phyloP scores from a whole-genome alignment of 2,888 invertebrate species.

The Cosmorhoe ocellata region DNA sequence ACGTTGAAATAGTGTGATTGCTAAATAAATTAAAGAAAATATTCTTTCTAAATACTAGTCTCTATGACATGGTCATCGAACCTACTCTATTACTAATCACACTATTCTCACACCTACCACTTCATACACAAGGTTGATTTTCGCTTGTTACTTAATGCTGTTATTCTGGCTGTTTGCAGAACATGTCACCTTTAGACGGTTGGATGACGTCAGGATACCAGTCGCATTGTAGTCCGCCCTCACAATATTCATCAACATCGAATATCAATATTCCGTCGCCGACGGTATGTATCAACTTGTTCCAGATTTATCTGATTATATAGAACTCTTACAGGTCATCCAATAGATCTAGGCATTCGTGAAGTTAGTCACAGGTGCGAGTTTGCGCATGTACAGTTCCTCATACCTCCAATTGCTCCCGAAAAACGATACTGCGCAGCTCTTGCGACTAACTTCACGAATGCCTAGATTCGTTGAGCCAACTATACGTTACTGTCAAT shows the following conservation, averaged over 20 bases:
- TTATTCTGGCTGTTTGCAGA: conserved; percentile 56
- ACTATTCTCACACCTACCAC: conserved; percentile 36
- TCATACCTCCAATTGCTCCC: too few relatives aligned
- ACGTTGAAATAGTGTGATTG: conserved; percentile 39
- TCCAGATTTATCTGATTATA: too few relatives aligned
- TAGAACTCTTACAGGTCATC: too few relatives aligned
- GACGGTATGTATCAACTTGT: conserved; percentile 72
- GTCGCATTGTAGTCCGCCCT: conserved; percentile 80
- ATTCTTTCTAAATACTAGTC: background rate
- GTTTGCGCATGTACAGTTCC: too few relatives aligned
- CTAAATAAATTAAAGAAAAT: conserved; percentile 1
- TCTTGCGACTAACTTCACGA: too few relatives aligned
- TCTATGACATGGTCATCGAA: background rate
- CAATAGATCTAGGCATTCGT: too few relatives aligned
- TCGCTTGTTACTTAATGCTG: conserved; percentile 1
- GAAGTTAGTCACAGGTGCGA: too few relatives aligned
- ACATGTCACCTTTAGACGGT: conserved; percentile 82
- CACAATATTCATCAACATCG: conserved; percentile 78
- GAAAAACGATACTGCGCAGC: too few relatives aligned
- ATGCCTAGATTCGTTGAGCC: too few relatives aligned
- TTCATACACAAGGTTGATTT: conserved; percentile 1
- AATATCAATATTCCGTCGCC: conserved; percentile 84
- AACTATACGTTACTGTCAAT: too few relatives aligned
- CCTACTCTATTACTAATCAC: conserved; percentile 25
- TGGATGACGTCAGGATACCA: conserved; percentile 83